phyloP scores from a whole-genome alignment of 2,113 vertebrate species.

The Mobula hypostoma region DNA sequence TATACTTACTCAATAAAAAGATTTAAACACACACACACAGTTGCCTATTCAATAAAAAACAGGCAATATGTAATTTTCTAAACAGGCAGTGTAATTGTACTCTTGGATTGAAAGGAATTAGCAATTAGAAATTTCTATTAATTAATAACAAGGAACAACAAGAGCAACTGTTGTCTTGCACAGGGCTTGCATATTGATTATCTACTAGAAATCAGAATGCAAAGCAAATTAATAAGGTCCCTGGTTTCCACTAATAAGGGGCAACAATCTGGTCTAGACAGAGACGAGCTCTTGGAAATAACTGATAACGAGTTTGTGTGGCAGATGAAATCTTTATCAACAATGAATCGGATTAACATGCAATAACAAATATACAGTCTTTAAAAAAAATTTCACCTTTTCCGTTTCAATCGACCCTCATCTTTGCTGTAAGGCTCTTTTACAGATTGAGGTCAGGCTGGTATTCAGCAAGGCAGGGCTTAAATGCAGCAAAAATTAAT shows the following conservation, averaged over 20 bases:
- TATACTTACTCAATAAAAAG: no score
- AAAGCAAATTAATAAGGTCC: slow-evolving; percentile 62
- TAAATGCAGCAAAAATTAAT: slow-evolving; percentile 46
- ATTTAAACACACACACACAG: no score
- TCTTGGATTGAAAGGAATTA: slow-evolving; percentile 33
- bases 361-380: slow-evolving; percentile 60
- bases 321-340: slow-evolving; percentile 69
- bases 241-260: slow-evolving; percentile 60
- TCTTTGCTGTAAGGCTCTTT: slow-evolving; percentile 56
- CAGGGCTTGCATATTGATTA: slow-evolving; percentile 64
- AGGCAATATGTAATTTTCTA: slow-evolving; percentile 48
- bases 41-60: slow-evolving; percentile 39
- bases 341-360: slow-evolving; percentile 67
- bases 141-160: slow-evolving; percentile 52
- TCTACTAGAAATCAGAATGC: slow-evolving; percentile 58
- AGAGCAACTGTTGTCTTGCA: slow-evolving; percentile 53
- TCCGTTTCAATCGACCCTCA: slow-evolving; percentile 48
- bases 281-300: slow-evolving; percentile 55
- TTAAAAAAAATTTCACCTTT: slow-evolving; percentile 51
- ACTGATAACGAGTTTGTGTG: slow-evolving; percentile 60
- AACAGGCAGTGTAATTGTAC: slow-evolving; percentile 53
- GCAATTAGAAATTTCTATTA: slow-evolving; percentile 52
- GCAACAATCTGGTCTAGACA: slow-evolving; percentile 67
- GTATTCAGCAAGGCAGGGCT: slow-evolving; percentile 60
- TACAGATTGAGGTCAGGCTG: slow-evolving; percentile 69